A percentile compares a stretch with the other conserved stretches of the same genome.
phyloP scores from a whole-genome alignment of 1,140 invertebrate species.

The Cardiocondyla obscurior region DNA sequence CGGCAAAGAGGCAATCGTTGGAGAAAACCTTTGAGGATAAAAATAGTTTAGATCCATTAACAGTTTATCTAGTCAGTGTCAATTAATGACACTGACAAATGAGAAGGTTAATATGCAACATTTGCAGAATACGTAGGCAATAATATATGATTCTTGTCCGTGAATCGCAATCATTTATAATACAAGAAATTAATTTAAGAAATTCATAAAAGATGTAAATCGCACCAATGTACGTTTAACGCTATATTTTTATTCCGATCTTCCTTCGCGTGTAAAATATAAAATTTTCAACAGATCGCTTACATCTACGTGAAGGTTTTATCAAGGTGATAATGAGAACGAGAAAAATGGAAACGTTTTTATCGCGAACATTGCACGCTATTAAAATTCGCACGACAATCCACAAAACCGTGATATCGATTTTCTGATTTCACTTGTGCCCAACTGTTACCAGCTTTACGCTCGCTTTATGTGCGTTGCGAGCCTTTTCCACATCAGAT shows the following conservation, averaged over 20 bases:
- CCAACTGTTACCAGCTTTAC: conserved; percentile 47
- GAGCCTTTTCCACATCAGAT: conserved; percentile 42
- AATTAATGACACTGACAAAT: neutral
- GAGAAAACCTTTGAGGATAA: conserved; percentile 32
- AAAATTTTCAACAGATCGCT: neutral
- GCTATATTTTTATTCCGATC: conserved; percentile 6
- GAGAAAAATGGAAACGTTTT: neutral
- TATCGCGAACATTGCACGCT: neutral
- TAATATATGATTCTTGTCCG: neutral
- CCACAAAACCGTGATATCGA: conserved; percentile 37
- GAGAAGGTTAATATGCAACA: neutral
- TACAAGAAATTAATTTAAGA: conserved; percentile 3
- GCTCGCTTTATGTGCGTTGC: conserved; percentile 22
- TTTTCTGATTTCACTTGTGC: conserved; percentile 42
- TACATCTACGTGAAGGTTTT: neutral
- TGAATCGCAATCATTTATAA: neutral
- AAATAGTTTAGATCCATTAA: neutral
- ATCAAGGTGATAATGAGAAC: neutral
- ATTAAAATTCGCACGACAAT: conserved; percentile 41
- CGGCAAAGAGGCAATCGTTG: conserved; percentile 52
- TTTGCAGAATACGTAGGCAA: neutral
- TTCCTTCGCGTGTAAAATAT: neutral
- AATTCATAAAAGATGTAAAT: neutral
- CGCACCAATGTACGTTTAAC: neutral
- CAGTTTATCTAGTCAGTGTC: neutral